Evolutionary conservation across 2,888 invertebrate species (phyloP).

Genomic region (Geophilus truncorum): DNA sequence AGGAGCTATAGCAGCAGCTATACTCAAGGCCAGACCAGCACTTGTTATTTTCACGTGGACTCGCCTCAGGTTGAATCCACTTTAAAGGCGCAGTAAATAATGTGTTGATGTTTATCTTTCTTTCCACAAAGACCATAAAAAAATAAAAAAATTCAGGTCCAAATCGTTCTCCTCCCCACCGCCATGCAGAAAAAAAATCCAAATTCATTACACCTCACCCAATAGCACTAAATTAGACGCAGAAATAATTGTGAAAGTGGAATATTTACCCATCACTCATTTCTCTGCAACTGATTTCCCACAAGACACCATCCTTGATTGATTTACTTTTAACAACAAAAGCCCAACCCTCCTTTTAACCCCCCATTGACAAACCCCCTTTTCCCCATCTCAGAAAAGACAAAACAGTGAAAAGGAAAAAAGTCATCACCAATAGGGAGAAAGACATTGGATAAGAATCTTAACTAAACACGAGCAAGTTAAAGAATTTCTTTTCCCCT

Average conservation of each 20-base stretch:
- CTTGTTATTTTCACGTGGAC: neutral
- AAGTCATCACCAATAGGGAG: neutral
- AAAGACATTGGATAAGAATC: neutral
- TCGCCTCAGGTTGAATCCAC: neutral
- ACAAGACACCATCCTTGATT: neutral
- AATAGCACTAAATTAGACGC: neutral
- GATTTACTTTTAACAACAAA: neutral
- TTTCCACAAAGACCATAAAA: neutral
- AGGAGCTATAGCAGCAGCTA: neutral
- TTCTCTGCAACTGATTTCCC: neutral
- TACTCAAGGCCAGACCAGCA: neutral
- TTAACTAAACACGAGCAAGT: neutral
- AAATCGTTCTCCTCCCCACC: neutral
- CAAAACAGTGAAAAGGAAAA: too few relatives aligned
- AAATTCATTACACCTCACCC: neutral
- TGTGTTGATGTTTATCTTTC: neutral
- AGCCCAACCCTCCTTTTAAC: neutral
- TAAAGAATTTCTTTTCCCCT: too few relatives aligned
- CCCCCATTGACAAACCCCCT: neutral
- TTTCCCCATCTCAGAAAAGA: neutral
- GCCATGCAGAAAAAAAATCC: too few relatives aligned
- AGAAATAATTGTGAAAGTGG: neutral
- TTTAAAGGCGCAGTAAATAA: conserved; percentile 8
- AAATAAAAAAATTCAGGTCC: neutral
- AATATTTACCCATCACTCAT: neutral